Conservation (phyloP, 2,888 invertebrate genomes). For the Pardosa pseudoannulata region DNA sequence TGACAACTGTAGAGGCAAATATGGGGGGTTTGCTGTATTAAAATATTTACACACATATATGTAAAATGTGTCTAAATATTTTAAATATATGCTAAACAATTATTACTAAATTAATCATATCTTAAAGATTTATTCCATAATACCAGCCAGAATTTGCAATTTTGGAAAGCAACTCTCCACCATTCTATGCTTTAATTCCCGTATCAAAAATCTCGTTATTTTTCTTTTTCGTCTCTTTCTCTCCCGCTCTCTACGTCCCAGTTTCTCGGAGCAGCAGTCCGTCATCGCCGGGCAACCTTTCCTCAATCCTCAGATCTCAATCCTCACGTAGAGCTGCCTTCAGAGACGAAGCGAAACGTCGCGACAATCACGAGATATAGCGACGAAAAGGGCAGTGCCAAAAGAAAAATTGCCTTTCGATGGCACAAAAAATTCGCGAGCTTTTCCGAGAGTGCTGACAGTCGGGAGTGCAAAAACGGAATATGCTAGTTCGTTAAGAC, state of each 20-base stretch:
- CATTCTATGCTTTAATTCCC: neutral
- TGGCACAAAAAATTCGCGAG: neutral
- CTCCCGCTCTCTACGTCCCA: neutral
- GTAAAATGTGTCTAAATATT: too few relatives aligned
- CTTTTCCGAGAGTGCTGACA: neutral
- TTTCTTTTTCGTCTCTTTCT: neutral
- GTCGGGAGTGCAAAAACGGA: too few relatives aligned
- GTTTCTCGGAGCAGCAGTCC: conserved; percentile 4
- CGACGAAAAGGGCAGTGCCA: conserved; percentile 21
- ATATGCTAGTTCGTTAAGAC: too few relatives aligned
- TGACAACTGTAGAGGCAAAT: too few relatives aligned
- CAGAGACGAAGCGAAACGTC: conserved; percentile 1
- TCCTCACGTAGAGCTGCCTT: conserved; percentile 16
- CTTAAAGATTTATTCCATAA: too few relatives aligned
- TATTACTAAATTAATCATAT: too few relatives aligned
- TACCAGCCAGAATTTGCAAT: too few relatives aligned
- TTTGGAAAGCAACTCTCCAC: too few relatives aligned
- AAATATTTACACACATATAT: too few relatives aligned
- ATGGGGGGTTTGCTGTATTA: too few relatives aligned
- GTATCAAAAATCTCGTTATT: neutral
- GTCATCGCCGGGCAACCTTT: neutral
- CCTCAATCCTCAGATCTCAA: conserved; percentile 7
- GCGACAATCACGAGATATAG: conserved; percentile 25
- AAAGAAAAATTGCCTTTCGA: neutral
- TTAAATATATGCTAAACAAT: too few relatives aligned